phyloP scores from a whole-genome alignment of 2,113 vertebrate species.

The Rhizomys pruinosus region DNA sequence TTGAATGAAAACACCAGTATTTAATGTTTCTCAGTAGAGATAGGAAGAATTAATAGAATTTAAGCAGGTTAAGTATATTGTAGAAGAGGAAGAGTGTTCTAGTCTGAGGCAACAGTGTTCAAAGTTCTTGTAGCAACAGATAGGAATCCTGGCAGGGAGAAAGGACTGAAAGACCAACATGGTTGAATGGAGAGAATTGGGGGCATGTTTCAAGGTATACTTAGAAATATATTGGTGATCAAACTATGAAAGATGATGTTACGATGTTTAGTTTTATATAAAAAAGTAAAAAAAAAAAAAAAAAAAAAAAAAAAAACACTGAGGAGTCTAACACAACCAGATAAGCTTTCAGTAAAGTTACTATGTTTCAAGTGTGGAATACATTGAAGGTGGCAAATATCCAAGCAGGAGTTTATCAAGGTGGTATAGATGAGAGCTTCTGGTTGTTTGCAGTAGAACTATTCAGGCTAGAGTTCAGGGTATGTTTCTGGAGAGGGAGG shows the following conservation, averaged over 20 bases:
- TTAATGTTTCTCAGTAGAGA: not conserved
- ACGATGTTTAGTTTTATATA: conserved; percentile 24
- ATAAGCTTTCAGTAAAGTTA: conserved; percentile 31
- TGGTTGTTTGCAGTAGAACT: not conserved
- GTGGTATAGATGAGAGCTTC: not conserved
- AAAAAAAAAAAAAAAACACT: conserved; percentile 31
- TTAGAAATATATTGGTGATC: not conserved
- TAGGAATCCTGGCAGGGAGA: not conserved
- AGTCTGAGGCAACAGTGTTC: conserved; percentile 11
- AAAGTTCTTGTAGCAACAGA: not conserved
- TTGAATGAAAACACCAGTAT: too few species aligned
- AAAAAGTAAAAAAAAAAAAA: not conserved
- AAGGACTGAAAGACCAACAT: not conserved
- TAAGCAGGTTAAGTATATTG: not conserved
- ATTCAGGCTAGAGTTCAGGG: not conserved
- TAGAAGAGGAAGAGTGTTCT: conserved; percentile 29
- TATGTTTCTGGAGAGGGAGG: not conserved
- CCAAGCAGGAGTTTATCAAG: not conserved
- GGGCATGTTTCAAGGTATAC: not conserved
- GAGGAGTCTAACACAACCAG: not conserved
- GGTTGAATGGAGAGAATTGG: not conserved
- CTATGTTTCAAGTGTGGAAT: not conserved
- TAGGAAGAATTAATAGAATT: conserved; percentile 25
- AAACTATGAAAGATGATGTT: conserved; percentile 1
- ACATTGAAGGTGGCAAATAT: not conserved